Percentiles rank a stretch among this genome's conserved stretches.
phyloP scores from a whole-genome alignment of 2,113 vertebrate genomes.

The Pomatorhinus ruficollis region DNA sequence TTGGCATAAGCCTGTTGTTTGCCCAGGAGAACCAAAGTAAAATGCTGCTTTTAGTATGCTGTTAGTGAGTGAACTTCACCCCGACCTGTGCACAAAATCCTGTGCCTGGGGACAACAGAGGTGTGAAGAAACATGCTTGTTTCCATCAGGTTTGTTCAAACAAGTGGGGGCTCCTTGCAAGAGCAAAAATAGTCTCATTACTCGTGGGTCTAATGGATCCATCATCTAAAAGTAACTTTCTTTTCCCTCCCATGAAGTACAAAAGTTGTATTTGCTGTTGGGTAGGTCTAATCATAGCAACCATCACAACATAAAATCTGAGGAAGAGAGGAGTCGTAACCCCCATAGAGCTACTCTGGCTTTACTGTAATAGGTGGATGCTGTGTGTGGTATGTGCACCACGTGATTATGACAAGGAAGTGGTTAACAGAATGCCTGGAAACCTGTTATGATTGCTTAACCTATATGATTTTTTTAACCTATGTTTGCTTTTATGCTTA shows the following conservation, averaged over 20 bases:
- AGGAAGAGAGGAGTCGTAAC: background rate
- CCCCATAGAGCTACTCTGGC: background rate
- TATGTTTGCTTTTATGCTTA: background rate
- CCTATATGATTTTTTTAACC: background rate
- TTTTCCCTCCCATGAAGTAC: background rate
- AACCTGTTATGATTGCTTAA: background rate
- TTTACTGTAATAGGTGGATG: background rate
- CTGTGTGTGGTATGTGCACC: background rate
- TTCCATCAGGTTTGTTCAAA: background rate
- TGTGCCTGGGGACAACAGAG: background rate
- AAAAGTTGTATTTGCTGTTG: slow-evolving; percentile 19
- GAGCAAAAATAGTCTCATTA: background rate
- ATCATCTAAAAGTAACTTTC: background rate
- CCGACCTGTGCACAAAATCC: background rate
- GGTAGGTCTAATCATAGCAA: slow-evolving; percentile 26
- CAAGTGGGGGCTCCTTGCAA: background rate
- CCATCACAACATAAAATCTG: background rate
- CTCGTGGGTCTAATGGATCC: background rate
- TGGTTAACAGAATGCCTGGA: slow-evolving; percentile 20
- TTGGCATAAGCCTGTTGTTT: background rate
- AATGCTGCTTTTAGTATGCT: background rate
- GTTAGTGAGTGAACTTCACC: background rate
- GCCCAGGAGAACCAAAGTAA: background rate
- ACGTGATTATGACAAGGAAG: background rate
- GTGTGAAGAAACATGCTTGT: background rate